Evolutionary conservation across 2,888 invertebrate genomes (phyloP).

Genomic region (Leuctra nigra): DNA sequence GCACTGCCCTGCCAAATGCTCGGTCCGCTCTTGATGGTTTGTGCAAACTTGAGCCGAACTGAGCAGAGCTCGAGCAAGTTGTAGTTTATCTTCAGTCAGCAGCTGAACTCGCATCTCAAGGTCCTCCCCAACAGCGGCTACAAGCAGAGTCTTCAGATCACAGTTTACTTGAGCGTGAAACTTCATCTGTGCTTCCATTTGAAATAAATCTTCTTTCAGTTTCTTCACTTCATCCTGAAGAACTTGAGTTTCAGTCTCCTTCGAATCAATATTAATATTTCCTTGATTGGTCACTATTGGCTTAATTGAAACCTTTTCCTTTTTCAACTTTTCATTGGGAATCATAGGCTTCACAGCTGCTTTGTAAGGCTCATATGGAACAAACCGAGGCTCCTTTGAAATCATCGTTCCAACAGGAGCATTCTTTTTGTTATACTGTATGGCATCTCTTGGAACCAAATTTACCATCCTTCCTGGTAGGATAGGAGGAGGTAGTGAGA

Average conservation of each 20-base stretch:
- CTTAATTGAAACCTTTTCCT: conserved; percentile 29
- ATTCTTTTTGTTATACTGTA: conserved; percentile 47
- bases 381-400: conserved; percentile 65
- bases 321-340: conserved; percentile 36
- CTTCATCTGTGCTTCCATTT: conserved; percentile 72
- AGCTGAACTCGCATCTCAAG: conserved; percentile 82
- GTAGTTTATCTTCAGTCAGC: conserved; percentile 86
- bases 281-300: too few species aligned
- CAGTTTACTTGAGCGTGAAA: conserved; percentile 86
- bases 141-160: conserved; percentile 85
- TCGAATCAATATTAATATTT: too few species aligned
- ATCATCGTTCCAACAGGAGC: conserved; percentile 37
- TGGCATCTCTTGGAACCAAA: conserved; percentile 55
- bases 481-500: conserved; percentile 40
- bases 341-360: conserved; percentile 76
- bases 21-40: conserved; percentile 88
- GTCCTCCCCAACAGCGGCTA: conserved; percentile 94
- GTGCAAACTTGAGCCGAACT: conserved; percentile 80
- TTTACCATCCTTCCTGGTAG: conserved; percentile 52
- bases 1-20: conserved; percentile 87
- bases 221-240: conserved; percentile 56
- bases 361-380: conserved; percentile 84
- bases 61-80: conserved; percentile 75
- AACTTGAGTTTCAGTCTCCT: conserved; percentile 45
- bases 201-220: conserved; percentile 59